Conservation (phyloP, 2,888 invertebrate genomes). For the Caenorhabditis sinica region DNA sequence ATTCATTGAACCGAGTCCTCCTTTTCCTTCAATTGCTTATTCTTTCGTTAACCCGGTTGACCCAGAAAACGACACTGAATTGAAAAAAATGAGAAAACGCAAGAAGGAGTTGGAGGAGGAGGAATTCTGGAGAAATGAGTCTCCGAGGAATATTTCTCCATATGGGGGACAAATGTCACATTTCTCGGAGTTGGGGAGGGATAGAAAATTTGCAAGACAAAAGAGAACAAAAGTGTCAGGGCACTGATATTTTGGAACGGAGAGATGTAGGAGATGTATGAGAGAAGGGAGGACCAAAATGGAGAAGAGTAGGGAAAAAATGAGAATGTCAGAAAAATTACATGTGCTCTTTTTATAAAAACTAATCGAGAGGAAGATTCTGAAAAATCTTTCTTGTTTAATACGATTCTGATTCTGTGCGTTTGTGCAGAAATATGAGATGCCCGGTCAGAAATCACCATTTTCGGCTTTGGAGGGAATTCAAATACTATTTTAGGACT, state of each 20-base stretch:
- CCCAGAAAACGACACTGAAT: conserved; percentile 19
- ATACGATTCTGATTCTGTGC: too few relatives aligned
- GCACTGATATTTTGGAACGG: not conserved
- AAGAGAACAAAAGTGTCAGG: conserved; percentile 2
- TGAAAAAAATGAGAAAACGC: conserved; percentile 18
- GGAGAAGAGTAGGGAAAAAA: too few relatives aligned
- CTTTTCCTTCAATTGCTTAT: conserved; percentile 3
- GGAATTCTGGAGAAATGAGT: conserved; percentile 37
- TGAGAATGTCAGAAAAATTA: not conserved
- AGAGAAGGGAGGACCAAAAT: not conserved
- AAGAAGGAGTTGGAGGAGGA: conserved; percentile 18
- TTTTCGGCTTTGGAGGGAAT: too few relatives aligned
- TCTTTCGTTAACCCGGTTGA: conserved; percentile 24
- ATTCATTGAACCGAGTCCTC: conserved; percentile 54
- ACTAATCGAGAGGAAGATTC: too few relatives aligned
- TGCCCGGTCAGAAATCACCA: too few relatives aligned
- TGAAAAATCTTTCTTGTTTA: too few relatives aligned
- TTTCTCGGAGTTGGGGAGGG: conserved; percentile 1
- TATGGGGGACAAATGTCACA: conserved; percentile 44
- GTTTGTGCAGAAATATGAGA: too few relatives aligned
- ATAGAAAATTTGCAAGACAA: not conserved
- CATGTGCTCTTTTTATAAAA: not conserved
- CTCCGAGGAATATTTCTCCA: conserved; percentile 31
- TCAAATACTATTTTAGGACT: too few relatives aligned
- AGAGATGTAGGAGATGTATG: not conserved